These are phyloP conservation scores for Probaryconus sp. DNA, from an alignment of 1,140 invertebrate species.

Conservation along the genomic window DNA sequence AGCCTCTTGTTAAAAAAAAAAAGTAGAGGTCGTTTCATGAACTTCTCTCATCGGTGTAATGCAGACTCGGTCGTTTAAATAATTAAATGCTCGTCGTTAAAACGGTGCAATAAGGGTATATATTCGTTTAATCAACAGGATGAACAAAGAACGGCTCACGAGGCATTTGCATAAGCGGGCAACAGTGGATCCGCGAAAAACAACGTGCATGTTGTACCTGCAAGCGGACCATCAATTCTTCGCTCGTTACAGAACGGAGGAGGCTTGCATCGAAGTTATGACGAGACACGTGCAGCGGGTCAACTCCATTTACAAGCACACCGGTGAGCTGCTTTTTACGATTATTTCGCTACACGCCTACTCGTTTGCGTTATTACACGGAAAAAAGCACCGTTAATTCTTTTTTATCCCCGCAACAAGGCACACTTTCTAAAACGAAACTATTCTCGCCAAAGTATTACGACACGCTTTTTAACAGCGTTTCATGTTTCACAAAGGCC, in stretches of 20 bases:
- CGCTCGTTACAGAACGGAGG: conserved; percentile 93
- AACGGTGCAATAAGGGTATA: conserved; percentile 45
- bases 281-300: conserved; percentile 95
- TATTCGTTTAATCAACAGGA: conserved; percentile 62
- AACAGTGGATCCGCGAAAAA: conserved; percentile 87
- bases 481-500: too few species aligned
- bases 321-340: conserved; percentile 81
- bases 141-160: conserved; percentile 70
- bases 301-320: conserved; percentile 93
- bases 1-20: not conserved
- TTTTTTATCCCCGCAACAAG: too few species aligned
- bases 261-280: conserved; percentile 96
- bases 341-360: too few species aligned
- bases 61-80: conserved; percentile 42
- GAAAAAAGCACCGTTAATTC: too few species aligned
- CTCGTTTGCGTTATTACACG: too few species aligned
- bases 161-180: conserved; percentile 85
- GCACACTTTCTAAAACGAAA: too few species aligned
- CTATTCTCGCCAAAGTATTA: too few species aligned
- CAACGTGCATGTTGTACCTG: conserved; percentile 93
- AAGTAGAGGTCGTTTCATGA: conserved; percentile 7
- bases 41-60: conserved; percentile 50
- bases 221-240: conserved; percentile 97
- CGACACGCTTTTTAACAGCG: too few species aligned
- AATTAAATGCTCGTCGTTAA: conserved; percentile 61